Base-by-base conservation (phyloP, 2,888 invertebrate species). In the Lymantria dispar region DNA sequence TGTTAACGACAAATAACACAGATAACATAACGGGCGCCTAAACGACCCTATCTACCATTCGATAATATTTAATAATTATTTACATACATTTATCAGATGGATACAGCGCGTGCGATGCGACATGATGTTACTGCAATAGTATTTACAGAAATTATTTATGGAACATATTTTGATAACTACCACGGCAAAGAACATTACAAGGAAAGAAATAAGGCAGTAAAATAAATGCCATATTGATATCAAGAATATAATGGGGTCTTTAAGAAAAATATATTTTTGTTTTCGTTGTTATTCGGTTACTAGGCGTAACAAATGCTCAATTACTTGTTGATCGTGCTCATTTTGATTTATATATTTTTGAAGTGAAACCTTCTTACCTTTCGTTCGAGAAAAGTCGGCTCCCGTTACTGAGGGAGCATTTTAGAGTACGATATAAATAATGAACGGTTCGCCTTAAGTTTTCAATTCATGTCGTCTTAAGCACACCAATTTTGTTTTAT, bases 51-150 rank as follows among this genome's bases (percentile, higher is more conserved):
- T 88, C 87, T 82, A 74, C 73, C 78, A 70, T 80, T 78, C 75
- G 86, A 88, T 87, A 84, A 86, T 87, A 88, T 88, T 89, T 88
- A 83, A 88, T 89, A 89, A 89, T 88, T 87, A 90, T 89, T 87
- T 85, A 87, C 83, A 82, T 81, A 76, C 76, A 78, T 80, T 81
- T 87, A 90, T 89, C 90, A 80, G 89, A 90, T 88, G 80, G 73
- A 77, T 72, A 69, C 72, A 75, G 71, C 82, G 78, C 83, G 85
- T 83, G 83, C 80, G 74, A 61, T 64, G 61, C 73, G 77, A 72
- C 78, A 73, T 76, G 78, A 75, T 75, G 77, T 78, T 74, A 76
- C 76, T 72, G 70, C 69, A 61, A 71, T 68, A 68, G 67, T 74
- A 76, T 72, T 59, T 14, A 36, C 64, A 69, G 58, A 67, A 60